phyloP scores from a whole-genome alignment of 2,888 invertebrate genomes.

The Gymnosoma rotundatum region DNA sequence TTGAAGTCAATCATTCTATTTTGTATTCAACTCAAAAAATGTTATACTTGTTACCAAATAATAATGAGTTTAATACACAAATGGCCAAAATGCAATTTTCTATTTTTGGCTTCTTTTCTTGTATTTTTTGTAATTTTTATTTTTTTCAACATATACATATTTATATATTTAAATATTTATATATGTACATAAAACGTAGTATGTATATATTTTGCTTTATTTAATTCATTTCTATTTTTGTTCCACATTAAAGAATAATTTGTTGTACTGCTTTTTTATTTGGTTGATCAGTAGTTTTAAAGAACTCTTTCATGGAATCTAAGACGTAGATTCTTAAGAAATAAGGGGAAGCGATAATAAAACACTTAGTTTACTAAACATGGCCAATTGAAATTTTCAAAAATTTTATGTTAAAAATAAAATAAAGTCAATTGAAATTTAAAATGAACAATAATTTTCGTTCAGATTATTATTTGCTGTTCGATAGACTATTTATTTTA shows the following conservation, averaged over 20 bases:
- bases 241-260: constrained; percentile 32
- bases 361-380: too few relatives aligned
- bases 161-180: not conserved
- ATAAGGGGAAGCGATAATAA: not conserved
- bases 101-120: constrained; percentile 49
- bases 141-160: constrained; percentile 2
- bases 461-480: not conserved
- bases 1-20: constrained; percentile 65
- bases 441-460: too few relatives aligned
- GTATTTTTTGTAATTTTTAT: constrained; percentile 13
- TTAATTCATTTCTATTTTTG: constrained; percentile 49
- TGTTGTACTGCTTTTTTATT: constrained; percentile 41
- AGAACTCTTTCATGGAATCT: constrained; percentile 25
- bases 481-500: not conserved
- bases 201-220: constrained; percentile 23
- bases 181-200: not conserved
- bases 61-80: constrained; percentile 69
- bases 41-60: constrained; percentile 68
- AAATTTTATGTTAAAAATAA: not conserved
- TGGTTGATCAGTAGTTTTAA: constrained; percentile 37
- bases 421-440: too few relatives aligned
- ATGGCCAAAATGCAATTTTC: constrained; percentile 64
- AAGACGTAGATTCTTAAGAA: not conserved
- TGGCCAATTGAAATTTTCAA: too few relatives aligned
- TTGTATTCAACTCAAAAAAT: constrained; percentile 67